Conservation (phyloP, 2,113 vertebrate genomes). For the Candoia aspera region DNA sequence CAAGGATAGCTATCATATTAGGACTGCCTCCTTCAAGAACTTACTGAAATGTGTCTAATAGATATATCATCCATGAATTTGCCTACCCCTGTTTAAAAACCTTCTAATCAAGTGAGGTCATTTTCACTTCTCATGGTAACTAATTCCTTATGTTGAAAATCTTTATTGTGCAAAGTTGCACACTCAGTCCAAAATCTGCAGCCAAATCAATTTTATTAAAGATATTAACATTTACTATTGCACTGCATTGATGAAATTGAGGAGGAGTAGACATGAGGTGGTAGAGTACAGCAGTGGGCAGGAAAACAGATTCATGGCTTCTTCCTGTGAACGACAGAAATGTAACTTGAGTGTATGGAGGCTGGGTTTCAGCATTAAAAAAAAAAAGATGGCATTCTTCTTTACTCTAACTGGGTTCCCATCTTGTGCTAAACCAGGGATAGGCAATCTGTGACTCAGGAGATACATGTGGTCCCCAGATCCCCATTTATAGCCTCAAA, state of each 20-base stretch:
- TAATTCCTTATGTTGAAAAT: not conserved
- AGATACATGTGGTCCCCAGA: not conserved
- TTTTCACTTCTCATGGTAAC: not conserved
- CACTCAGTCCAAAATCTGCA: not conserved
- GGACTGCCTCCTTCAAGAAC: not conserved
- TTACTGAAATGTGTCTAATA: not conserved
- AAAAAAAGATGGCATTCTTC: not conserved
- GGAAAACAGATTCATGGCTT: constrained; percentile 37
- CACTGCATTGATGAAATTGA: not conserved
- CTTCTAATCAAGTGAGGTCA: not conserved
- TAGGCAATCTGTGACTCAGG: not conserved
- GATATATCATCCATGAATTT: not conserved
- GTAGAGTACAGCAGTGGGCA: not conserved
- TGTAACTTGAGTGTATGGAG: not conserved
- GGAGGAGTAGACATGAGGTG: constrained; percentile 16
- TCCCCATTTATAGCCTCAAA: not conserved
- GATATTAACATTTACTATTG: not conserved
- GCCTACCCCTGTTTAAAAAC: not conserved
- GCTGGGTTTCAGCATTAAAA: not conserved
- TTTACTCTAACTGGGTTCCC: not conserved
- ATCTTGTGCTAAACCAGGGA: not conserved
- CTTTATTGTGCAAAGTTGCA: not conserved
- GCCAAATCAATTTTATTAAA: not conserved
- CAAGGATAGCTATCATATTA: not conserved
- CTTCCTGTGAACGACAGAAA: not conserved